Base-by-base conservation (phyloP, 2,888 invertebrate genomes). In the Mycalesis mineus region DNA sequence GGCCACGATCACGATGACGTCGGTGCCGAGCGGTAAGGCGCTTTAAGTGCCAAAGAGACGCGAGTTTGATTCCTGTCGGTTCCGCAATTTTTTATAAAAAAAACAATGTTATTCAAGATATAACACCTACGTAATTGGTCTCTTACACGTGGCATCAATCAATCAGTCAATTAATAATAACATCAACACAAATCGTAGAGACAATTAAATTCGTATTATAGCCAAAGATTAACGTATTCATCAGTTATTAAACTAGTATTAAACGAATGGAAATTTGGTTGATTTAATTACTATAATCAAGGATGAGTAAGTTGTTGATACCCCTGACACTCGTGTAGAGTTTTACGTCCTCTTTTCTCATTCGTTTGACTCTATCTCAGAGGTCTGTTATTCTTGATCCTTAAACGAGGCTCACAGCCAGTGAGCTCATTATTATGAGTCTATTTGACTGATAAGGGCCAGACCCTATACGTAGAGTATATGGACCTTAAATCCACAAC, bases 101-200 rank as follows among this genome's bases (percentile, higher is more conserved):
- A n/a, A n/a, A n/a, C n/a, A n/a, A n/a, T n/a, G n/a, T n/a, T n/a
- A n/a, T n/a, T n/a, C n/a, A n/a, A n/a, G n/a, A n/a, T n/a, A n/a
- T 5, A 9, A 33, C 1, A 33, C 33, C 33, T 33, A 33, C 9
- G 4, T 11, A 36, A 36, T 36, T 36, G 9, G 11, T 28, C 31
- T 9, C 22, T 48, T 55, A 48, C 55, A 55, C 55, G 55, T 55
- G 55, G 8, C 29, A 22, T 41, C 37, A 1, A 54, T 55, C 11
- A 31, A 22, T 40, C 31, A 40, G 4, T 48, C 13, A 31, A 39
- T 31, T 15, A 36, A 55, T 55, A 22, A 48, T 47, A 11, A n/a
- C 37, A 31, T 31, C 45, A 45, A 29, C 13, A 13, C 2, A 55
- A 54, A 53, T 54, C 13, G 37, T 11, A 22, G 2, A 9, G 14